Base-by-base conservation (phyloP, 35 echinoderm and acorn worm genomes). In the Chiridota heheva region DNA sequence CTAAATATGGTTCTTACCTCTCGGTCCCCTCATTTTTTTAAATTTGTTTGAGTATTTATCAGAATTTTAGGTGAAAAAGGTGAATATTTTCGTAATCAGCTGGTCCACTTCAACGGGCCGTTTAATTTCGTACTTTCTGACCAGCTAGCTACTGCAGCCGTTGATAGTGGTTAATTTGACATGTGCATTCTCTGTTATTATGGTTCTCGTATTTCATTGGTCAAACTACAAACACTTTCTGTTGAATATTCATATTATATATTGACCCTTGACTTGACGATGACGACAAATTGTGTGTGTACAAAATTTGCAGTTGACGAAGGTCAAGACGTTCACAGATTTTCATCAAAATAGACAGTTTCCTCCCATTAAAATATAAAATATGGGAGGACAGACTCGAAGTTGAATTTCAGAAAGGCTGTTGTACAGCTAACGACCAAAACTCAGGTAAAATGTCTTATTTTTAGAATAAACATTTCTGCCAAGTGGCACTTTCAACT, bases 381-480 rank as follows among this genome's bases (percentile, higher is more conserved):
- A 86, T 31, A 96, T 96, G 93, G 93, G 93, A 61, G 88, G 93
- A 81, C 93, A 78, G 93, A 96, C 77, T 96, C 93, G 18, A 97
- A 97, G 73, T 89, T 96, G 40, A 91, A 97, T 82, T 97, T 97
- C 60, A 61, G 93, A 58, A 91, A 97, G 70, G 93, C 88, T 69
- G 93, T 91, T 20, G 88, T 97, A 17, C 93, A 97, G 53, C 72
- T 96, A 58, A 96, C 93, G 16, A 96, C 93, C 40, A 96, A 96
- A 91, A 96, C 93, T 79, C 93, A 96, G 88, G 88, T 96, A 83
- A 43, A 31, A 48, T 63, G 1, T 3, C 3, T 13, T 10, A 7
- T 33, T 16, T 24, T 32, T n/a, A 55, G 25, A 7, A 64, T 80
- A 7, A 30, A 24, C 5, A 15, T 28, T 59, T n/a, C n/a, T 5